Evolutionary conservation across 35 echinoderm and acorn worm genomes (phyloP), one percentile per base, ranked within the genome.

Genomic region (Diadema setosum): DNA sequence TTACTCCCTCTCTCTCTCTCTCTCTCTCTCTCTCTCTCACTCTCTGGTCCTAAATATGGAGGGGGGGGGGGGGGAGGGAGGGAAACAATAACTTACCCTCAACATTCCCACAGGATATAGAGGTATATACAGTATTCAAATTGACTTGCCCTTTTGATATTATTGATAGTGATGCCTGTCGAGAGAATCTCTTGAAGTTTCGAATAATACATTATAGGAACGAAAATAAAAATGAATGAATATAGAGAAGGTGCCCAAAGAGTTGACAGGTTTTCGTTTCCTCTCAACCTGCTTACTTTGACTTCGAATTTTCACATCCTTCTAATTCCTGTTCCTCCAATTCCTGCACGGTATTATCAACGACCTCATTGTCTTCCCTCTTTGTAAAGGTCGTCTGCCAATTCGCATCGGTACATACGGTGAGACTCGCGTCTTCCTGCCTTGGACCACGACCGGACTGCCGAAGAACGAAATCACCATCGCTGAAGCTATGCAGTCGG

Each of bases 401-500:
- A 39, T 89, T 32, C 70, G 91, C 33, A 44, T 73, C 41, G 91
- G 91, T 24, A 41, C 87, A 12, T 93, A 84, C 39, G 91, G 85
- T 29, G 70, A 55, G 23, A 52, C 35, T 46, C 32, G 87, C 11
- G 91, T 89, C 39, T 93, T 89, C 49, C 15, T 84, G 0, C 75
- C 85, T 39, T 26, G 75, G 33, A 63, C 75, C 42, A 39, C 39
- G 50, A 82, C 57, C 17, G 91, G 91, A 24, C 30, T 93, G 4
- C 85, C 91, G 0, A 88, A 88, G 78, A 78, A 73, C 42, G 91
- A 93, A 61, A 26, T 93, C 43, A 93, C 91, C 18, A 73, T 93
- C 29, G 75, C 91, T 30, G 91, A 93, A 56, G 91, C 86, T 18
- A 39, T 94, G 65, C 88, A 94, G 31, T 30, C 33, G 5, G 43